Evolutionary conservation across 2,113 vertebrate species (phyloP).

Genomic region (Euleptes europaea): DNA sequence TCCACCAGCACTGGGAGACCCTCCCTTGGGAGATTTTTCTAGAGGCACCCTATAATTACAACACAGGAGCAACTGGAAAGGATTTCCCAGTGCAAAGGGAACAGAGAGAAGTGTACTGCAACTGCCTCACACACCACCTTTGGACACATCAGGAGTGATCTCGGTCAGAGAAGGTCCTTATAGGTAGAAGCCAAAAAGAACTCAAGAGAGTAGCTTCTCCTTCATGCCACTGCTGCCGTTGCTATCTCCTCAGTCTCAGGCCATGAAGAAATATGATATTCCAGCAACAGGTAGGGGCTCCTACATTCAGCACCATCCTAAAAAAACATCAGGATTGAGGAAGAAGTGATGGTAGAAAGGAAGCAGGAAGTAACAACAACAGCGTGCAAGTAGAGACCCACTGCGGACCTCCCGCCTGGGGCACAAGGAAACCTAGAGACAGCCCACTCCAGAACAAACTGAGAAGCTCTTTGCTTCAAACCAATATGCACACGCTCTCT

Average conservation of each 20-base stretch:
- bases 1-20: not conserved
- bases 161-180: not conserved
- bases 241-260: not conserved
- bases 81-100: not conserved
- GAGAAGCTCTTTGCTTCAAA: not conserved
- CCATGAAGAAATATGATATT: not conserved
- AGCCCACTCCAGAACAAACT: not conserved
- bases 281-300: not conserved
- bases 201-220: not conserved
- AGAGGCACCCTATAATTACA: not conserved
- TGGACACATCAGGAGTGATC: too few relatives aligned
- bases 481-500: not conserved
- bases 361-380: not conserved
- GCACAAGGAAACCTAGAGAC: too few relatives aligned
- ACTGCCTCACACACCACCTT: not conserved
- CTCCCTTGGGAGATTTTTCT: not conserved
- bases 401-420: not conserved
- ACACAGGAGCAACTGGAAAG: not conserved
- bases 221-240: not conserved
- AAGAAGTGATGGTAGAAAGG: not conserved
- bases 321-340: not conserved
- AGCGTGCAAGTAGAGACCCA: not conserved
- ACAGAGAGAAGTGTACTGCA: not conserved
- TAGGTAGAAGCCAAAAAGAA: not conserved
- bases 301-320: not conserved